Conservation (phyloP, 2,797 vertebrate species). For the Bufotes viridis region DNA sequence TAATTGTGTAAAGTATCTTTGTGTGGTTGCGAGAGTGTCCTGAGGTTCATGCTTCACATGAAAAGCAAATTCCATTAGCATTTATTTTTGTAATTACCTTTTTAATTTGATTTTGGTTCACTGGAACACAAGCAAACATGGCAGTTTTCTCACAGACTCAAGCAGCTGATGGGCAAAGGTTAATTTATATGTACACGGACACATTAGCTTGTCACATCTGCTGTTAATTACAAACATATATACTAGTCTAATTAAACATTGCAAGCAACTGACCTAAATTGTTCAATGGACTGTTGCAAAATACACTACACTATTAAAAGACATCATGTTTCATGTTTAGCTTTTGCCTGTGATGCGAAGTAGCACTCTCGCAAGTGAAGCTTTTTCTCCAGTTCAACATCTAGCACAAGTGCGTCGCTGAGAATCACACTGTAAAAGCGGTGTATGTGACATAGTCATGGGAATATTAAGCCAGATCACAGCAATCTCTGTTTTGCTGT, state of each 20-base stretch:
- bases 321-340: conserved; percentile 75
- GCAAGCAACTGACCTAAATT: conserved; percentile 82
- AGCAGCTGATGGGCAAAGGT: conserved; percentile 97
- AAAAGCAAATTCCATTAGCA: conserved; percentile 84
- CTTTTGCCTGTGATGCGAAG: conserved; percentile 74
- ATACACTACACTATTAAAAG: conserved; percentile 75
- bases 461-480: conserved; percentile 74
- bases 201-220: conserved; percentile 89
- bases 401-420: conserved; percentile 70
- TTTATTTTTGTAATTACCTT: conserved; percentile 94
- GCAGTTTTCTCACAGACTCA: conserved; percentile 90
- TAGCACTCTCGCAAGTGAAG: conserved; percentile 74
- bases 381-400: conserved; percentile 69
- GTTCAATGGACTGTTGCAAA: conserved; percentile 77
- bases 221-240: conserved; percentile 92
- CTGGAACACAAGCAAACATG: conserved; percentile 83
- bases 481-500: conserved; percentile 73
- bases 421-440: conserved; percentile 73
- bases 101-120: conserved; percentile 80
- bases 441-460: conserved; percentile 73
- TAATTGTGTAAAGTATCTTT: conserved; percentile 51
- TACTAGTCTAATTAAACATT: conserved; percentile 84
- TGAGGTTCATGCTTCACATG: conserved; percentile 65
- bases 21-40: conserved; percentile 64
- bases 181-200: conserved; percentile 93